Percentiles rank a stretch among this genome's conserved stretches.
phyloP scores from a whole-genome alignment of 2,888 invertebrate genomes.

The Lacanobia wlatinum region DNA sequence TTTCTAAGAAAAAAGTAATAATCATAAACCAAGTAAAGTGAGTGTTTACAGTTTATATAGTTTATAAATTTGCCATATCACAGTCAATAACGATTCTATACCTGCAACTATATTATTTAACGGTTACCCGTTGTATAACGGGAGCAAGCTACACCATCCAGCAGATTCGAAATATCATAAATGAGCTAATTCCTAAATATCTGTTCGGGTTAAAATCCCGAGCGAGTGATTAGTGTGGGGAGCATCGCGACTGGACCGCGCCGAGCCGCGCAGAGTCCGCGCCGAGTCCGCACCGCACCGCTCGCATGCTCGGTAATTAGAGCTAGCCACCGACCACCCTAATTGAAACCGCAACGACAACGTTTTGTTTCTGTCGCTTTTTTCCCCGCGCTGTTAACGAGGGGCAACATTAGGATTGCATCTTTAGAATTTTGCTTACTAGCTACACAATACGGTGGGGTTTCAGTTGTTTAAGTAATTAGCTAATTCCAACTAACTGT shows the following conservation, averaged over 20 bases:
- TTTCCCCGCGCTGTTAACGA: constrained; percentile 76
- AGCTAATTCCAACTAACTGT: constrained; percentile 26
- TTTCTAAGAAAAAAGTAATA: neutral
- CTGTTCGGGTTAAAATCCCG: constrained; percentile 49
- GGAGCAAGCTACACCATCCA: constrained; percentile 9
- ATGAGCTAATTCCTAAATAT: constrained; percentile 54
- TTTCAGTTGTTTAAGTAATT: constrained; percentile 50
- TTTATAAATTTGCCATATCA: neutral
- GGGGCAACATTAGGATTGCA: constrained; percentile 70
- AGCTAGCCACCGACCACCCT: constrained; percentile 71
- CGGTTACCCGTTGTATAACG: constrained; percentile 5
- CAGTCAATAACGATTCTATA: neutral
- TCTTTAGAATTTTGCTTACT: constrained; percentile 59
- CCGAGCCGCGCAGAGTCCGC: constrained; percentile 33
- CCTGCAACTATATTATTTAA: constrained; percentile 1
- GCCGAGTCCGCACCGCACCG: constrained; percentile 45
- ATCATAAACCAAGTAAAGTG: neutral
- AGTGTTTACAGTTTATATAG: neutral
- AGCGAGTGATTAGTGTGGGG: constrained; percentile 62
- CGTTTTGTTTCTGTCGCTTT: constrained; percentile 73
- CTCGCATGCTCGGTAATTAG: constrained; percentile 73
- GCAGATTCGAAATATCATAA: constrained; percentile 28
- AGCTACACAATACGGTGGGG: constrained; percentile 45
- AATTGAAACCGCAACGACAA: constrained; percentile 83
- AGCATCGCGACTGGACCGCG: constrained; percentile 45